Percentiles rank a stretch among this genome's conserved stretches.
These are phyloP conservation scores for Coregonus sp. DNA, from an alignment of 2,797 vertebrate genomes.

Conservation along the genomic window DNA sequence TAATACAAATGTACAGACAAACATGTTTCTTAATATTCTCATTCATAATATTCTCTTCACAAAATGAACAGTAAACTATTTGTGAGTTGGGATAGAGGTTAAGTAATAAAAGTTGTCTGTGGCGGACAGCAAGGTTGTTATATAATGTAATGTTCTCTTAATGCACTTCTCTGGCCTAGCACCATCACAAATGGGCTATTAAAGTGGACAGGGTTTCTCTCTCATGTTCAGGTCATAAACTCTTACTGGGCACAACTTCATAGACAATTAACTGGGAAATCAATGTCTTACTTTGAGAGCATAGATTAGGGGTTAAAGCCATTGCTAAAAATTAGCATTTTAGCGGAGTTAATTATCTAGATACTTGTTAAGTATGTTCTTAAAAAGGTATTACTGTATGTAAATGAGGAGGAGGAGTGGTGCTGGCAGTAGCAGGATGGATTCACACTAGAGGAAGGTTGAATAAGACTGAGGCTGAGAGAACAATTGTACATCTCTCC, in stretches of 20 bases:
- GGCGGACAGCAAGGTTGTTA: constrained; percentile 41
- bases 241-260: background rate
- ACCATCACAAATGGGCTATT: constrained; percentile 48
- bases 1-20: background rate
- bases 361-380: background rate
- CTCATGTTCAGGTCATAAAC: constrained; percentile 31
- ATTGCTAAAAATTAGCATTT: background rate
- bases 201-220: constrained; percentile 31
- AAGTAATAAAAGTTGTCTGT: constrained; percentile 42
- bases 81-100: constrained; percentile 9
- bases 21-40: background rate
- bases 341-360: background rate
- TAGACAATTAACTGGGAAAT: constrained; percentile 8
- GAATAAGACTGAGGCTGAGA: background rate
- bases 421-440: background rate
- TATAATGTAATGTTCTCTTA: constrained; percentile 60
- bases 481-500: constrained; percentile 9
- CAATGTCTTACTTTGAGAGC: constrained; percentile 1
- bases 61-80: constrained; percentile 39
- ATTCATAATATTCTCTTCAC: background rate
- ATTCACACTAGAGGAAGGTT: constrained; percentile 1
- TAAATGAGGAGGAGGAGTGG: background rate
- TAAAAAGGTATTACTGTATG: background rate
- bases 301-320: background rate
- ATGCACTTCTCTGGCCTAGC: constrained; percentile 60